Evolutionary conservation across 1,140 invertebrate species (phyloP).

Genomic region (Macrocentrus cingulum): DNA sequence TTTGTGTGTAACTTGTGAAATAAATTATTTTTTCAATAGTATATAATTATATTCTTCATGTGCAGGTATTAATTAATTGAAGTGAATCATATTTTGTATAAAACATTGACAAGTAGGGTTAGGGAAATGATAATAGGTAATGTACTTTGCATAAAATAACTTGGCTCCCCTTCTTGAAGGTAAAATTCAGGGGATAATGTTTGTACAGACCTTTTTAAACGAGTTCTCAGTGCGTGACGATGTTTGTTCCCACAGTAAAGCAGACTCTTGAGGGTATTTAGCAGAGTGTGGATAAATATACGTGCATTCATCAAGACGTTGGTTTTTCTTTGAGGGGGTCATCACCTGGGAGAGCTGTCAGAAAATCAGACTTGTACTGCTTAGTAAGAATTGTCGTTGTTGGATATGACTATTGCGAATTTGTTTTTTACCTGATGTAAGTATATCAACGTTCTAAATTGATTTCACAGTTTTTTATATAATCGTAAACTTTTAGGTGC

Average conservation of each 20-base stretch:
- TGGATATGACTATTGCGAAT: too few relatives aligned
- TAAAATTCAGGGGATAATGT: neutral
- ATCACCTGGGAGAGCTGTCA: neutral
- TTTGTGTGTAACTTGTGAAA: too few relatives aligned
- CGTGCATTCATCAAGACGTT: neutral
- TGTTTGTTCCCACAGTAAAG: conserved; percentile 9
- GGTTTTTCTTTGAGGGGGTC: neutral
- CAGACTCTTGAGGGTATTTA: neutral
- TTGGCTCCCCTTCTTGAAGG: neutral
- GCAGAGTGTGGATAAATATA: neutral
- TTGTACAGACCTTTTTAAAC: conserved; percentile 1
- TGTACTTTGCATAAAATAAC: neutral
- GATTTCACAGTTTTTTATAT: too few relatives aligned
- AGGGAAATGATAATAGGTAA: neutral
- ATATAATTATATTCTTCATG: too few relatives aligned
- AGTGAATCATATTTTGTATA: too few relatives aligned
- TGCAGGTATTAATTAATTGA: too few relatives aligned
- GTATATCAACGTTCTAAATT: too few relatives aligned
- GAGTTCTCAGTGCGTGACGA: neutral
- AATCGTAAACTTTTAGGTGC: too few relatives aligned
- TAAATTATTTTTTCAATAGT: too few relatives aligned
- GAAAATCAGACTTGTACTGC: neutral
- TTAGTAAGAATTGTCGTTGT: neutral
- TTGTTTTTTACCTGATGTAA: too few relatives aligned
- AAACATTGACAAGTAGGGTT: too few relatives aligned